Evolutionary conservation across 1,140 invertebrate species (phyloP).

Genomic region (Calephelis nemesis): DNA sequence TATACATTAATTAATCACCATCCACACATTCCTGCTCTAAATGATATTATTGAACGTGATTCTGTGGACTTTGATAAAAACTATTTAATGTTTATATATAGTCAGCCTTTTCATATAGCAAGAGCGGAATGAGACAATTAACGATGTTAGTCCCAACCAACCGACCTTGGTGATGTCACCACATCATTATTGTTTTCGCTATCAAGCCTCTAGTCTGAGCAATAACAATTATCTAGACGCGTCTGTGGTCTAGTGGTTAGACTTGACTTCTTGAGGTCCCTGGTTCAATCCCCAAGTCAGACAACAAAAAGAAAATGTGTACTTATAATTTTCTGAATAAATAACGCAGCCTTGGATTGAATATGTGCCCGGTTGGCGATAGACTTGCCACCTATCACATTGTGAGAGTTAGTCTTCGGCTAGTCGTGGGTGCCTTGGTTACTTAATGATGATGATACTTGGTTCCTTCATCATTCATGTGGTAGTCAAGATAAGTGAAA

Average conservation of each 20-base stretch:
- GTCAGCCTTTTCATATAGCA: constrained; percentile 17
- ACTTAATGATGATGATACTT: no score
- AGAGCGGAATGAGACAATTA: constrained; percentile 29
- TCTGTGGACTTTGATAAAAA: background rate
- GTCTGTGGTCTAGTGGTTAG: no score
- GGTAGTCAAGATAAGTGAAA: no score
- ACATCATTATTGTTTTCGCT: constrained; percentile 41
- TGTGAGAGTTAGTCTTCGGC: no score
- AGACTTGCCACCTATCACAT: no score
- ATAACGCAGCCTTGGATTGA: no score
- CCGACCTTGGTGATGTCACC: constrained; percentile 69
- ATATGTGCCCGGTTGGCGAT: no score
- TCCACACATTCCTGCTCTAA: background rate
- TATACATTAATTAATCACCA: background rate
- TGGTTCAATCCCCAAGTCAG: no score
- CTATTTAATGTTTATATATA: background rate
- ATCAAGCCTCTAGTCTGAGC: constrained; percentile 14
- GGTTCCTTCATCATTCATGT: no score
- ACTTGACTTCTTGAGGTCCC: background rate
- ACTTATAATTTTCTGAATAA: no score
- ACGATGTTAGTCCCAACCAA: constrained; percentile 39
- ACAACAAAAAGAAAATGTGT: no score
- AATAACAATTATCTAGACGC: background rate
- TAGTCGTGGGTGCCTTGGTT: no score
- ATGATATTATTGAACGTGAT: constrained; percentile 8